Conservation (phyloP, 2,113 vertebrate genomes). For the Kryptolebias marmoratus region DNA sequence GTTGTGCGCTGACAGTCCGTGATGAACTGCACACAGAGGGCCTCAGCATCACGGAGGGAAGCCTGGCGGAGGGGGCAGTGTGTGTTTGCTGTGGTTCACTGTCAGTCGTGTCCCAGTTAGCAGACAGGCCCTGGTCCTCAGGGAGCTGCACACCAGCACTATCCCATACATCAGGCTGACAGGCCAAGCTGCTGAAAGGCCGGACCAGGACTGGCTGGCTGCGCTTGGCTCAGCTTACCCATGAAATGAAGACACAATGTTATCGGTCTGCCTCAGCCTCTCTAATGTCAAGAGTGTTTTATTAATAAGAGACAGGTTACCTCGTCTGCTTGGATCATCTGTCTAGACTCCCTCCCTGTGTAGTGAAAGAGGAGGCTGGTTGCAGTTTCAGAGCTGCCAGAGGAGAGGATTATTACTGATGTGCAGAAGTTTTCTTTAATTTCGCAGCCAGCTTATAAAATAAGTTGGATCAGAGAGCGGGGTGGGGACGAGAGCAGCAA, state of each 20-base stretch:
- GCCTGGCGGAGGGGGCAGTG: slow-evolving; percentile 49
- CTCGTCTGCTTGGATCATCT: slow-evolving; percentile 61
- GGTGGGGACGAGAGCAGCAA: neutral
- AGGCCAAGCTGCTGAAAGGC: slow-evolving; percentile 74
- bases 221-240: slow-evolving; percentile 63
- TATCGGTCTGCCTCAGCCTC: slow-evolving; percentile 69
- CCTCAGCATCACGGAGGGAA: slow-evolving; percentile 37
- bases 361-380: slow-evolving; percentile 29
- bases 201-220: slow-evolving; percentile 47
- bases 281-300: slow-evolving; percentile 65
- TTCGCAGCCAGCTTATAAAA: neutral
- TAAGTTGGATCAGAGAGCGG: neutral
- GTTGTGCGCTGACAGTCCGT: slow-evolving; percentile 41
- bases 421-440: slow-evolving; percentile 18
- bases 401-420: slow-evolving; percentile 7
- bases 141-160: slow-evolving; percentile 69
- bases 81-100: slow-evolving; percentile 72
- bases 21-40: slow-evolving; percentile 40
- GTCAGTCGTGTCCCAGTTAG: slow-evolving; percentile 81
- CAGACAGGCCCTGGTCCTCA: slow-evolving; percentile 71
- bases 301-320: slow-evolving; percentile 66
- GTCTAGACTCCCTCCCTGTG: slow-evolving; percentile 65
- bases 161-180: slow-evolving; percentile 77
- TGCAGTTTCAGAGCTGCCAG: slow-evolving; percentile 1
- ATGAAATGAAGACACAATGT: slow-evolving; percentile 70